Conservation (phyloP, 2,113 vertebrate genomes). For the Siphamia tubifer region DNA sequence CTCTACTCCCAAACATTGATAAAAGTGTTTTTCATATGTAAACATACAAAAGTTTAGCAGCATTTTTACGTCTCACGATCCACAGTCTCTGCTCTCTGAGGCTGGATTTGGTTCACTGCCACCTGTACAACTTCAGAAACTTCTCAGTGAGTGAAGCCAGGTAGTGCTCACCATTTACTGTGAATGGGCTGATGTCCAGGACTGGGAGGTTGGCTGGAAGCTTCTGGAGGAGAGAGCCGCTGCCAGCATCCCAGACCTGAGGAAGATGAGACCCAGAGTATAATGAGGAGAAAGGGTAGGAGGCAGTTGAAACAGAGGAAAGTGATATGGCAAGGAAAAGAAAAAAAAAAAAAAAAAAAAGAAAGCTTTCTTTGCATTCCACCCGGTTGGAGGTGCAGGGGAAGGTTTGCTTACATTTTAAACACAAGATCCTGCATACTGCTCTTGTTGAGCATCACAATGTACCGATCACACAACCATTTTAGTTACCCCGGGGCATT, state of each 20-base stretch:
- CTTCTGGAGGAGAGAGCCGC: conserved; percentile 87
- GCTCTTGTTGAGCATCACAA: too few species aligned
- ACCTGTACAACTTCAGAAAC: conserved; percentile 89
- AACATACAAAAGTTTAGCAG: conserved; percentile 32
- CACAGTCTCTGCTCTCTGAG: not conserved
- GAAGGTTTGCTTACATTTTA: too few species aligned
- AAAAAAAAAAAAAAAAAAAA: too few species aligned
- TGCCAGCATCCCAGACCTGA: conserved; percentile 92
- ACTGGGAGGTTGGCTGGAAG: conserved; percentile 88
- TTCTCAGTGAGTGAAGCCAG: conserved; percentile 93
- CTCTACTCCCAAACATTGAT: not conserved
- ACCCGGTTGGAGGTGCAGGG: too few species aligned
- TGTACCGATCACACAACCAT: too few species aligned
- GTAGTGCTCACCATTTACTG: conserved; percentile 83
- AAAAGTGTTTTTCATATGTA: not conserved
- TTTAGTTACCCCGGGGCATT: too few species aligned
- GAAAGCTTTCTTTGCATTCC: too few species aligned
- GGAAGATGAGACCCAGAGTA: not conserved
- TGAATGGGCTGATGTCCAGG: conserved; percentile 89
- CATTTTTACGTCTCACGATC: not conserved
- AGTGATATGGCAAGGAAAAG: not conserved
- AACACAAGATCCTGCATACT: too few species aligned
- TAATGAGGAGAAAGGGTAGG: not conserved
- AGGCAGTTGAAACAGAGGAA: not conserved
- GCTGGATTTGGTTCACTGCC: conserved; percentile 80